Percentiles rank a stretch among this genome's conserved stretches.
Conservation (phyloP, 2,888 invertebrate species). For the Tipula helvola region DNA sequence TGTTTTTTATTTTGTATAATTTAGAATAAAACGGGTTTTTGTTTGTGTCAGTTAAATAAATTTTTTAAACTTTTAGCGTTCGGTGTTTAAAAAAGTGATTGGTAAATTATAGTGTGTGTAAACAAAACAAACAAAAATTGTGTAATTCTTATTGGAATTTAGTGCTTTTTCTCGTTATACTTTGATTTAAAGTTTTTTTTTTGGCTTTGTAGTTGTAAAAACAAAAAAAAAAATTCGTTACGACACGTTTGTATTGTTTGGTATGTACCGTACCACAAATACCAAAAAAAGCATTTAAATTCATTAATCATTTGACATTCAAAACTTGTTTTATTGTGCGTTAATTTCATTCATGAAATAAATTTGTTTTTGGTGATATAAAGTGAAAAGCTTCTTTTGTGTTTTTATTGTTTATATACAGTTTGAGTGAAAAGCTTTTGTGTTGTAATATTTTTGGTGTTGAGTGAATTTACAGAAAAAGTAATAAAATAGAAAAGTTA, state of each 20-base stretch:
- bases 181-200: not conserved
- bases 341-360: not conserved
- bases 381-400: not conserved
- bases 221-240: no score
- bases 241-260: not conserved
- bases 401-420: not conserved
- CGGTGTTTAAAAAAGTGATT: not conserved
- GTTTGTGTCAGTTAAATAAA: not conserved
- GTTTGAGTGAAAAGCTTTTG: not conserved
- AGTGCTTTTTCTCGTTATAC: not conserved
- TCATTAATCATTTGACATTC: not conserved
- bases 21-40: not conserved
- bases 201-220: not conserved
- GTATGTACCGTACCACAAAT: not conserved
- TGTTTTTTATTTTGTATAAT: not conserved
- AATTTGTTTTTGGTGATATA: not conserved
- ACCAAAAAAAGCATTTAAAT: not conserved
- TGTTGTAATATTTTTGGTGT: not conserved
- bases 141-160: not conserved
- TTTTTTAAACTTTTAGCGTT: not conserved
- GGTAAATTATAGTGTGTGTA: not conserved
- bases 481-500: not conserved
- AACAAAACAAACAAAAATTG: not conserved
- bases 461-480: not conserved
- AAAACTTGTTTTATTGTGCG: not conserved